phyloP scores from a whole-genome alignment of 2,113 vertebrate genomes.

The Boulengeromyrus knoepffleri region DNA sequence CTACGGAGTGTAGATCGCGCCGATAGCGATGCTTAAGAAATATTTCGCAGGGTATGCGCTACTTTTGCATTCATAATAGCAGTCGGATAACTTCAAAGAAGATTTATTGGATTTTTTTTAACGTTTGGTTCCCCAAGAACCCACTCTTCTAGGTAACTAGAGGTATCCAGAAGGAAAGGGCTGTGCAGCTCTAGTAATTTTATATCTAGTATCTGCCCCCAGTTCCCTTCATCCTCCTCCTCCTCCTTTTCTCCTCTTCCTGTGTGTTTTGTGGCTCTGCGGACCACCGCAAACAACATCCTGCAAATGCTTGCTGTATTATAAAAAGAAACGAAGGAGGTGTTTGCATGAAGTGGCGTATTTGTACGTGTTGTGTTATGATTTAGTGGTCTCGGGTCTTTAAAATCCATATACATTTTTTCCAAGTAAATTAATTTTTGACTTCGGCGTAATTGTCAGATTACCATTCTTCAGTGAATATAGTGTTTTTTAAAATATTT shows the following conservation, averaged over 20 bases:
- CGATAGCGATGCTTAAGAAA: not conserved
- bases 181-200: not conserved
- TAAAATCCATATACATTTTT: not conserved
- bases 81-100: not conserved
- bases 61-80: not conserved
- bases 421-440: not conserved
- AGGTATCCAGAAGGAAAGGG: not conserved
- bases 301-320: not conserved
- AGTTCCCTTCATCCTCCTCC: not conserved
- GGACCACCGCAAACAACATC: not conserved
- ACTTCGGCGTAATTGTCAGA: not conserved
- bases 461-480: not conserved
- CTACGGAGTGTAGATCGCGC: not conserved
- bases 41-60: not conserved
- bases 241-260: not conserved
- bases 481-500: not conserved
- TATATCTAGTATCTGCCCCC: not conserved
- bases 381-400: not conserved
- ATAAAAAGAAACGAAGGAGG: conserved; percentile 3
- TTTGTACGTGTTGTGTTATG: not conserved
- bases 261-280: conserved; percentile 14
- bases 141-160: not conserved
- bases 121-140: not conserved
- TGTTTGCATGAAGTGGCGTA: not conserved
- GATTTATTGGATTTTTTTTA: not conserved